Conservation (phyloP, 2,888 invertebrate species). For the Shargacucullia verbasci region DNA sequence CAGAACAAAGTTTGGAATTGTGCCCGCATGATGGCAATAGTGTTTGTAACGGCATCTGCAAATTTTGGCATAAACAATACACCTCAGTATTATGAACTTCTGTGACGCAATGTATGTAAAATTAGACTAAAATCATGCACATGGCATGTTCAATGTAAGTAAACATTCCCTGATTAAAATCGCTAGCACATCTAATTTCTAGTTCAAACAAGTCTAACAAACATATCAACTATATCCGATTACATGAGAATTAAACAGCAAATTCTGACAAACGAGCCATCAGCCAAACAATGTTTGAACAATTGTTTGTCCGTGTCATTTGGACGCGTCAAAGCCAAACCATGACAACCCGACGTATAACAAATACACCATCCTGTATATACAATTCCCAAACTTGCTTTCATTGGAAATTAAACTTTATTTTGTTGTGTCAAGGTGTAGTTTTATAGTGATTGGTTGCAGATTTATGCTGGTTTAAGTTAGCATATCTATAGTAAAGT, state of each 20-base stretch:
- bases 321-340: slow-evolving; percentile 73
- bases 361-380: slow-evolving; percentile 52
- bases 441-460: slow-evolving; percentile 11
- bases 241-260: slow-evolving; percentile 55
- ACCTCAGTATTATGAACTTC: too few species aligned
- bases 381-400: slow-evolving; percentile 12
- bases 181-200: slow-evolving; percentile 16
- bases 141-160: neutral
- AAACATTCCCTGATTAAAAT: slow-evolving; percentile 29
- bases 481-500: slow-evolving; percentile 74
- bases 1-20: too few species aligned
- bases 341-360: slow-evolving; percentile 70
- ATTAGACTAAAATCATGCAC: too few species aligned
- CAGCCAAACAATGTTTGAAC: slow-evolving; percentile 62
- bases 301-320: slow-evolving; percentile 66
- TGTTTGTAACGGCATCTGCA: too few species aligned
- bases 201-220: slow-evolving; percentile 29
- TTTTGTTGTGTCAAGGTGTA: rapidly evolving
- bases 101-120: too few species aligned
- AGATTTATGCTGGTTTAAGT: slow-evolving; percentile 61
- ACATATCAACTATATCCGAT: slow-evolving; percentile 53
- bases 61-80: too few species aligned
- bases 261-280: slow-evolving; percentile 59
- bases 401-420: slow-evolving; percentile 16
- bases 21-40: too few species aligned